These are phyloP conservation scores for Mimachlamys varia DNA, from an alignment of 2,888 invertebrate genomes.

Conservation along the genomic window DNA sequence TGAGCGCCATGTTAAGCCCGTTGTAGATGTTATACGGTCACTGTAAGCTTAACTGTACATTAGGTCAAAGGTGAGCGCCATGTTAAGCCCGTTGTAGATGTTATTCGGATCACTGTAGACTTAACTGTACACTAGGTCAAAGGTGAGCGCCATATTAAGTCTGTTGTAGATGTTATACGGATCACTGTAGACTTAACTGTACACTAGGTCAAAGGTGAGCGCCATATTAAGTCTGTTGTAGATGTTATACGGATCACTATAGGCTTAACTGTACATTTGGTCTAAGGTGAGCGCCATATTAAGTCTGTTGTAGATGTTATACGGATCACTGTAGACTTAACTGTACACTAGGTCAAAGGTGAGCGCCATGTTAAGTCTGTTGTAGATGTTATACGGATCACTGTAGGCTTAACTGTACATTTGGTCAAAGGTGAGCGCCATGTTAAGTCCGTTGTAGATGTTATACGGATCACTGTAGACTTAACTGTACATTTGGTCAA, in stretches of 20 bases:
- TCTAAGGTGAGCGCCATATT: conserved; percentile 38
- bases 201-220: too few species aligned
- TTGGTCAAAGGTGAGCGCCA: conserved; percentile 42
- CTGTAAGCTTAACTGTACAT: too few species aligned
- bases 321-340: conserved; percentile 44
- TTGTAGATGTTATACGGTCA: neutral
- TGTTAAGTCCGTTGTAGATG: too few species aligned
- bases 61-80: too few species aligned
- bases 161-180: neutral
- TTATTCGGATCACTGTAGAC: neutral
- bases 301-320: too few species aligned
- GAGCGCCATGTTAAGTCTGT: neutral
- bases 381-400: too few species aligned
- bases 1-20: too few species aligned
- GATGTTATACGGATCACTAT: neutral
- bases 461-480: too few species aligned
- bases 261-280: neutral
- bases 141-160: too few species aligned
- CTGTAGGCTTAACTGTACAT: conserved; percentile 44
- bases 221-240: too few species aligned
- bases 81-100: neutral
- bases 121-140: too few species aligned
- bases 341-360: conserved; percentile 45
- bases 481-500: conserved; percentile 40
- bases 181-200: neutral